Evolutionary conservation across 2,113 vertebrate genomes (phyloP), one percentile per base, ranked within the genome.

Genomic region (Alligator sinensis): DNA sequence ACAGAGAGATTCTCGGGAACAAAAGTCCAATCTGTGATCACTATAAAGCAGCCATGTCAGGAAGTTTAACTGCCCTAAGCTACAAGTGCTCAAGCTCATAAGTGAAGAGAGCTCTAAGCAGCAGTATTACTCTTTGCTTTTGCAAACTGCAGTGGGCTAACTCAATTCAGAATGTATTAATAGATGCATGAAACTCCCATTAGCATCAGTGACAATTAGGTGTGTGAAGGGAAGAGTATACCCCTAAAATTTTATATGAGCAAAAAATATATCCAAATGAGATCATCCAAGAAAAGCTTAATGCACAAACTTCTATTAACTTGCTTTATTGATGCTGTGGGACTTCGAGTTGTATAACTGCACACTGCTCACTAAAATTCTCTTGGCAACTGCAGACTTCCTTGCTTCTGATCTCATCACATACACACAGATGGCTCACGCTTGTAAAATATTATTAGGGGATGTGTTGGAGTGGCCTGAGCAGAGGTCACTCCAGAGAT

Each of bases 321-420:
- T 93, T 84, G 58, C 82, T 89, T 91, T 89, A 92, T 94, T 88
- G 86, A 93, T 93, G 79, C 89, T 15, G 6, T 83, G 87, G 82
- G 84, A 94, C 92, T 96, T 95, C 86, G 87, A 93, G 81, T 87
- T 95, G 80, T 94, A 93, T 82, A 85, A 25, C 92, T 92, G 64
- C 54, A 57, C 47, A 64, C 91, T 85, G 86, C 91, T 84, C 83
- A 87, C 96, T 94, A 86, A 91, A 94, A 97, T 95, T 91, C 94
- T 96, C 96, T 94, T 97, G 96, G 96, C 96, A 97, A 90, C 91
- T 94, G 83, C 88, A 91, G 86, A 94, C 95, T 95, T 96, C 95
- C 88, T 96, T 93, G 95, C 87, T 96, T 95, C 96, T 97, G 96
- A 97, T 96, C 96, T 96, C 96, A 97, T 96, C 96, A 95, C 85